Evolutionary conservation across 2,888 invertebrate genomes (phyloP).

Genomic region (Drosophila setosimentum): DNA sequence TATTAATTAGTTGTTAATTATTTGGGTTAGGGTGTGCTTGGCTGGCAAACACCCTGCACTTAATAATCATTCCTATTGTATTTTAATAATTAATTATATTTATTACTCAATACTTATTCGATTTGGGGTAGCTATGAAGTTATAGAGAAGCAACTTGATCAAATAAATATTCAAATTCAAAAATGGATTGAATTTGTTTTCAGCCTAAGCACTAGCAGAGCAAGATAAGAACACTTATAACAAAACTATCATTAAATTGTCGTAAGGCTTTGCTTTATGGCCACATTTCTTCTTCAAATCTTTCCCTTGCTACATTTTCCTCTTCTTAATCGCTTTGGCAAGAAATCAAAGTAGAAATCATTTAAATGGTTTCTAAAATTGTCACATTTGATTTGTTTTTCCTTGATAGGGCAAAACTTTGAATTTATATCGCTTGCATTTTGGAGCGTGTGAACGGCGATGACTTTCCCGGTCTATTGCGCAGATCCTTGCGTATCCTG

Average conservation of each 20-base stretch:
- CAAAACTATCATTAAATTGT: conserved; percentile 20
- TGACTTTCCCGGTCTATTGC: conserved; percentile 37
- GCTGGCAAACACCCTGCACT: not conserved
- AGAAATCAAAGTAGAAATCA: conserved; percentile 71
- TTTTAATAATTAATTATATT: not conserved
- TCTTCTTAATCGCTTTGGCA: conserved; percentile 7
- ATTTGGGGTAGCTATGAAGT: not conserved
- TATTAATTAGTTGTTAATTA: not conserved
- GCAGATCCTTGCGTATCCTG: conserved; percentile 54
- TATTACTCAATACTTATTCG: not conserved
- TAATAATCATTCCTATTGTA: not conserved
- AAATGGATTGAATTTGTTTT: not conserved
- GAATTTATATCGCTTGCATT: conserved; percentile 62
- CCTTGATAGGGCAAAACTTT: conserved; percentile 68
- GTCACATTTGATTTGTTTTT: conserved; percentile 81
- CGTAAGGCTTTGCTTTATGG: not conserved
- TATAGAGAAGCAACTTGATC: not conserved
- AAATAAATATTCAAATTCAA: not conserved
- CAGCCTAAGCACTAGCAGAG: not conserved
- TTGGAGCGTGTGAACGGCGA: conserved; percentile 27
- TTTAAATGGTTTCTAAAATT: conserved; percentile 67
- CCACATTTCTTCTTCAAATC: not conserved
- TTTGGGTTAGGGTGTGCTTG: too few relatives aligned
- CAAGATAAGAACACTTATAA: not conserved
- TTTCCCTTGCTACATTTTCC: not conserved